Base-by-base conservation (phyloP, 2,797 vertebrate species). In the Anabacerthia variegaticeps region DNA sequence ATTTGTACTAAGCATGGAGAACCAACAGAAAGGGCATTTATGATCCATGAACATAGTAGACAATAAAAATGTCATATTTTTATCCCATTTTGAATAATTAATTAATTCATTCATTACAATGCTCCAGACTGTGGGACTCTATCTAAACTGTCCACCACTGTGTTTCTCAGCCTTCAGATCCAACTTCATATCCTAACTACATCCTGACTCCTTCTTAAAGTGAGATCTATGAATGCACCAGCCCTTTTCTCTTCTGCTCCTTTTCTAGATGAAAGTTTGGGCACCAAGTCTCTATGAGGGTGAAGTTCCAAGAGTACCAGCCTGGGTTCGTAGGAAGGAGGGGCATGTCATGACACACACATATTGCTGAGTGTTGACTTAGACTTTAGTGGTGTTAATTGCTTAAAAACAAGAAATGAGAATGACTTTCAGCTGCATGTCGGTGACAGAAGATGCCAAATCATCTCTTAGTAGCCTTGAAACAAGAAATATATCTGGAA, bases 91-190 rank as follows among this genome's bases (percentile, higher is more conserved):
- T 55, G 39, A 82, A 54, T 16, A 52, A 55, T 32, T 43, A 39
- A 69, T 8, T 20, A 12, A 48, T 8, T 20, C 12, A 48, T 44
- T 20, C 21, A 44, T 44, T 66, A 9, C 7, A 46, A 17, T 44
- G 3, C 4, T 72, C 4, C 26, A n/a, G 14, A 13, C 8, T 69
- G 13, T 46, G 11, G 8, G 30, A 51, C 17, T 65, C 0, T 30
- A 36, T 12, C 20, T 72, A 36, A 62, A 37, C 12, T 24, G 7
- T 4, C 6, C 14, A 58, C 5, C 17, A 61, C 4, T 27, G 3
- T 0, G 1, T 39, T 88, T 83, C 52, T 88, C 36, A 88, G 26
- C 4, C 28, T 56, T 75, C 28, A 73, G 15, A 32, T 65, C 20
- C 26, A 54, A 12, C 1, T 46, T 34, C 43, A 12, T 26, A 55